Conservation (phyloP, 2,113 vertebrate species). For the Neotoma lepida region DNA sequence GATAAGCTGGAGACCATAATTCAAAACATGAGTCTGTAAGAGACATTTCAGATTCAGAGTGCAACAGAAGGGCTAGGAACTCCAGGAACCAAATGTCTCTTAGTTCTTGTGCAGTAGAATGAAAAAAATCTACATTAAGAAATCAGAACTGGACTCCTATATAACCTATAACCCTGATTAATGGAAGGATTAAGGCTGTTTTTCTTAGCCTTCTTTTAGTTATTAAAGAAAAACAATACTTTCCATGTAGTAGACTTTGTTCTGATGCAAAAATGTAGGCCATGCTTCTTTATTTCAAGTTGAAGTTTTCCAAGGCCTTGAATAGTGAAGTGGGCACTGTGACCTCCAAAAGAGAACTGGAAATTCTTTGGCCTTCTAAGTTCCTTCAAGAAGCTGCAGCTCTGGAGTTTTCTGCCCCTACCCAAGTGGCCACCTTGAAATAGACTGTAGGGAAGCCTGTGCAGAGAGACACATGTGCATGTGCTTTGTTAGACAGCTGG, state of each 20-base stretch:
- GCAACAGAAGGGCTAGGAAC: neutral
- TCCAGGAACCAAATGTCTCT: neutral
- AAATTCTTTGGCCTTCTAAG: neutral
- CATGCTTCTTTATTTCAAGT: slow-evolving; percentile 32
- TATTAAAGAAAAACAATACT: slow-evolving; percentile 26
- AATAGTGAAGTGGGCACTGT: slow-evolving; percentile 4
- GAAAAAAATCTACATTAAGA: neutral
- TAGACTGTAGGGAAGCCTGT: neutral
- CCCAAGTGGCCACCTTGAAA: neutral
- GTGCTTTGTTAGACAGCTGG: neutral
- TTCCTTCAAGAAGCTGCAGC: neutral
- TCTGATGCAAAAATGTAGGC: neutral
- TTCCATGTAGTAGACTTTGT: neutral
- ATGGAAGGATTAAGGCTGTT: neutral
- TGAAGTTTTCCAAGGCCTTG: neutral
- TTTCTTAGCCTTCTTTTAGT: slow-evolving; percentile 42
- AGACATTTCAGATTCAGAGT: neutral
- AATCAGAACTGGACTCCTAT: neutral
- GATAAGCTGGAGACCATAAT: neutral
- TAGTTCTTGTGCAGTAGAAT: neutral
- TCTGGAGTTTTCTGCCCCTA: neutral
- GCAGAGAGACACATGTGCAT: neutral
- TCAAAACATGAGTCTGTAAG: neutral
- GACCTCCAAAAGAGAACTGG: slow-evolving; percentile 15
- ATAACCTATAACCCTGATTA: neutral